Percentiles rank a stretch among this genome's conserved stretches.
phyloP scores from a whole-genome alignment of 2,113 vertebrate genomes.

The Phyllostomus hastatus region DNA sequence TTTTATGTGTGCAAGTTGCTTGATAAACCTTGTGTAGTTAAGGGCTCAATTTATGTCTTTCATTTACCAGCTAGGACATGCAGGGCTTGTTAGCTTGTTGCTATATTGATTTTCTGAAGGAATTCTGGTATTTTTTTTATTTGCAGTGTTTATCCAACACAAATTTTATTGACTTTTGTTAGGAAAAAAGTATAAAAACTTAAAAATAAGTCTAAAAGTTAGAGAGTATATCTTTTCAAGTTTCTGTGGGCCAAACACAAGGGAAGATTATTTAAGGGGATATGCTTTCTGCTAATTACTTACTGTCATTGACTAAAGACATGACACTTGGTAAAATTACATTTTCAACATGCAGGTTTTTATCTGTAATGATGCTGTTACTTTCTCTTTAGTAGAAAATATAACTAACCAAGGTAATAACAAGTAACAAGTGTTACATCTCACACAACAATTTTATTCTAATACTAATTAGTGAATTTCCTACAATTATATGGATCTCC shows the following conservation, averaged over 20 bases:
- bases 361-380: not conserved
- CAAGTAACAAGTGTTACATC: not conserved
- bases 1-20: not conserved
- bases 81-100: not conserved
- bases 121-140: not conserved
- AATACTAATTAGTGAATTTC: not conserved
- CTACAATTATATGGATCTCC: not conserved
- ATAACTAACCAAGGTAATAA: not conserved
- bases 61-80: not conserved
- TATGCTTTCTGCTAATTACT: not conserved
- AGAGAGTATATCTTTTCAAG: rapidly evolving
- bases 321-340: not conserved
- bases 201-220: not conserved
- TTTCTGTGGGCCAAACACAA: not conserved
- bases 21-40: not conserved
- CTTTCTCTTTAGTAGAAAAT: not conserved
- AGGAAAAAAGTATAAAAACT: not conserved
- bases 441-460: not conserved
- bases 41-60: not conserved
- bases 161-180: not conserved
- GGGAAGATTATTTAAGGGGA: not conserved
- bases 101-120: not conserved
- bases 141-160: not conserved
- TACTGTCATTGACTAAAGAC: not conserved
- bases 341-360: not conserved